A percentile compares a stretch with the other conserved stretches of the same genome.
Evolutionary conservation across 2,888 invertebrate genomes (phyloP).

Genomic region (Nymphalis urticae): DNA sequence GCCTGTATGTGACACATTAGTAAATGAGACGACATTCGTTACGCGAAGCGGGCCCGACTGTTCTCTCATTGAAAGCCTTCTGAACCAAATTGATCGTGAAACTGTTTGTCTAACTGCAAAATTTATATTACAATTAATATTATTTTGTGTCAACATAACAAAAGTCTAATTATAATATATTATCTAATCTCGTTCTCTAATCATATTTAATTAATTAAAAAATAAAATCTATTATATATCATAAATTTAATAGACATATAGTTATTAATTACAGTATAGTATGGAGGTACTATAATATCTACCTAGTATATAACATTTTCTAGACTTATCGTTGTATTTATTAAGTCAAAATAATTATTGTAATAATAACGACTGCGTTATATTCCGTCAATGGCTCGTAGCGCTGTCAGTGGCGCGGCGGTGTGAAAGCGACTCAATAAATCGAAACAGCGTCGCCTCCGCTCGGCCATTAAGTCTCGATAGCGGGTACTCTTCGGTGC

Average conservation of each 20-base stretch:
- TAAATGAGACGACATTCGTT: conserved; percentile 82
- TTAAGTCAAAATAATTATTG: background rate
- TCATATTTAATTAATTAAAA: too few species aligned
- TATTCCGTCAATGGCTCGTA: conserved; percentile 9
- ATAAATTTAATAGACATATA: too few species aligned
- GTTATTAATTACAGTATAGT: too few species aligned
- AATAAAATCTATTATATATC: too few species aligned
- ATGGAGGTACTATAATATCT: background rate
- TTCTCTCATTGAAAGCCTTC: conserved; percentile 52
- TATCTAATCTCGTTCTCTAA: too few species aligned
- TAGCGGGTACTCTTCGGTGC: conserved; percentile 71
- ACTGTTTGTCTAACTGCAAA: conserved; percentile 19
- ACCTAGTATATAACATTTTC: background rate
- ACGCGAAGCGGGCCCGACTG: conserved; percentile 58
- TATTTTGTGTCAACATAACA: too few species aligned
- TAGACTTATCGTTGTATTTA: background rate
- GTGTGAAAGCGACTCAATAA: conserved; percentile 62
- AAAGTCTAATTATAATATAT: background rate
- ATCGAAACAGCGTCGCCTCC: conserved; percentile 66
- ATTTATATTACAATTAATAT: conserved; percentile 13
- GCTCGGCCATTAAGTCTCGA: conserved; percentile 77
- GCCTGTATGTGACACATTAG: conserved; percentile 83
- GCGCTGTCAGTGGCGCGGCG: conserved; percentile 38
- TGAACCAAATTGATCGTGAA: conserved; percentile 41
- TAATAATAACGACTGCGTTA: conserved; percentile 18